Conservation (phyloP, 2,797 vertebrate genomes). For the Gallinago nigripennis region DNA sequence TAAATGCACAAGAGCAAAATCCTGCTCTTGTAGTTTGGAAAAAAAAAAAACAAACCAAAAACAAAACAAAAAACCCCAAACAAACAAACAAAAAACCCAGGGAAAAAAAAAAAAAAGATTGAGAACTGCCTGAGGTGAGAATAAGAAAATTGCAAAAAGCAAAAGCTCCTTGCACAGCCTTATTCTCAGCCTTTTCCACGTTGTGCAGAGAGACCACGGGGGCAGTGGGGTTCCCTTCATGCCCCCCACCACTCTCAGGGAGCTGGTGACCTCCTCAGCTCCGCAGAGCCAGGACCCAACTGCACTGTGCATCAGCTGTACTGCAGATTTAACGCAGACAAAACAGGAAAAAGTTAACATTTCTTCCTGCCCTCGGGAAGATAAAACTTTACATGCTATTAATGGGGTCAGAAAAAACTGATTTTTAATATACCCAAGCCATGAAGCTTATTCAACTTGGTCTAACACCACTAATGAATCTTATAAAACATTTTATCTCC, state of each 20-base stretch:
- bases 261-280: not conserved
- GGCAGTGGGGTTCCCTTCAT: fast-evolving
- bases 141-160: not conserved
- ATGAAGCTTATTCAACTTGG: constrained; percentile 82
- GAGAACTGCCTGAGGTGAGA: not conserved
- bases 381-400: constrained; percentile 54
- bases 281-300: not conserved
- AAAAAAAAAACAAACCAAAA: no score
- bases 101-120: not conserved
- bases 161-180: not conserved
- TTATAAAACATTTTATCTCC: constrained; percentile 87
- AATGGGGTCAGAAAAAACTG: constrained; percentile 51
- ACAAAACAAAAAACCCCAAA: no score
- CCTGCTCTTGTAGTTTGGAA: not conserved
- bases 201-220: not conserved
- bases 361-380: constrained; percentile 32
- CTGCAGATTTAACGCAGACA: not conserved
- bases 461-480: constrained; percentile 90
- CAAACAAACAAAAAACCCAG: no score
- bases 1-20: not conserved
- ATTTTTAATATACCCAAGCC: constrained; percentile 70
- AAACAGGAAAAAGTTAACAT: constrained; percentile 8
- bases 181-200: not conserved
- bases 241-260: not conserved
- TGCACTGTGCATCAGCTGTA: not conserved